Base-by-base conservation (phyloP, 2,797 vertebrate genomes). In the Octomys mimax region DNA sequence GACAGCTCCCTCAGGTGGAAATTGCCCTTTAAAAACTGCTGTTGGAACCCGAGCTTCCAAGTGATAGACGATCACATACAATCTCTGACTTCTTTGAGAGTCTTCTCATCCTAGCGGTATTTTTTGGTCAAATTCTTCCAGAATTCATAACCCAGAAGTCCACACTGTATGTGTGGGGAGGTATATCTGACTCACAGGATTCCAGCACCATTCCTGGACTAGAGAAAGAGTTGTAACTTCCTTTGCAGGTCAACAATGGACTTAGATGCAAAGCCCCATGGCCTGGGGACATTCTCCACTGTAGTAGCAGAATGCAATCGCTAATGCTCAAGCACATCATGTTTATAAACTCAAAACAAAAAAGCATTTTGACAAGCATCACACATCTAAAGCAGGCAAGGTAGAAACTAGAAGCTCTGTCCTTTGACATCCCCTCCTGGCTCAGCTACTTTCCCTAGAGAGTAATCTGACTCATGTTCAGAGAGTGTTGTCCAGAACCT, bases 1-100 rank as follows among this genome's bases (percentile, higher is more conserved):
- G 21, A 18, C 0, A 0, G 13, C 78, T 78, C 77, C 10, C 11
- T 91, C 26, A 24, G 28, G 5, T 31, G 18, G 0, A n/a, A 4
- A 1, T 66, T 46, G 28, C 49, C 36, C 42, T 87, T 88, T 28
- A 33, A 93, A 28, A 93, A 19, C 2, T 36, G 66, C 52, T 11
- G 18, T 7, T 84, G 39, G 83, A 28, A 36, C 9, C 21, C 39
- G n/a, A 39, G 54, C 14, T 54, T 54, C 18, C 39, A 14, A 2
- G 18, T 80, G 54, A 91, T 8, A 86, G 33, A 86, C 54, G 11
- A 16, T 26, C 36, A 28, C 0, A 2, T 75, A 5, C 5, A 54
- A 9, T 87, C 42, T 82, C 57, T 3, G 36, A 92, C 19, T 82
- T 62, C 33, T 92, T 1, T 85, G 66, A 79, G 31, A 54, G 11